Percentiles rank a stretch among this genome's conserved stretches.
These are phyloP conservation scores for Danaus melanippus DNA, from an alignment of 1,140 invertebrate species.

Conservation along the genomic window DNA sequence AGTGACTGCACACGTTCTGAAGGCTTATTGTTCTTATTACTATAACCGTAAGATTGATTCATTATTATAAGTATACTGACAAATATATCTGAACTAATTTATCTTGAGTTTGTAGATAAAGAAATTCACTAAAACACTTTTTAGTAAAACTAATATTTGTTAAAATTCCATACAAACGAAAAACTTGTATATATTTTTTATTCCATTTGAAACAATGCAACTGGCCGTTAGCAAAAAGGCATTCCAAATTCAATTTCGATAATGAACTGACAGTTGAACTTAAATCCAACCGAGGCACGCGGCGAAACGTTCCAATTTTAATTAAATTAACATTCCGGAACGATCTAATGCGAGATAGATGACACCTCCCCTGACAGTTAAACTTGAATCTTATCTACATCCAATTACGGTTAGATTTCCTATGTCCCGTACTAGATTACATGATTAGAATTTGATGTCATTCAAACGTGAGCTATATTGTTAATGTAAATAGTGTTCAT, in stretches of 20 bases:
- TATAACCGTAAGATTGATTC: no score
- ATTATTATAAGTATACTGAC: no score
- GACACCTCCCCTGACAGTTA: constrained; percentile 18
- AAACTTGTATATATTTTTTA: no score
- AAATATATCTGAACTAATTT: no score
- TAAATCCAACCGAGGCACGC: constrained; percentile 43
- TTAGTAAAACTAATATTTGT: no score
- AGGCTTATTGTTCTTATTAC: no score
- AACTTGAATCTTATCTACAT: constrained; percentile 21
- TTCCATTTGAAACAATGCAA: background rate
- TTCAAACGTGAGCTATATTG: constrained; percentile 11
- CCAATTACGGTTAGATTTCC: constrained; percentile 22
- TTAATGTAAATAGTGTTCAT: constrained; percentile 1
- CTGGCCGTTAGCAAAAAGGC: constrained; percentile 18
- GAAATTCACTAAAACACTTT: no score
- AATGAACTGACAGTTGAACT: constrained; percentile 60
- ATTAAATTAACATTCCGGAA: constrained; percentile 66
- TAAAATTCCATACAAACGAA: no score
- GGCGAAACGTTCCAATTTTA: constrained; percentile 54
- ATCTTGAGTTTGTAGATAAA: no score
- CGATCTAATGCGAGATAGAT: constrained; percentile 44
- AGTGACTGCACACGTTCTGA: no score
- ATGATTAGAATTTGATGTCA: constrained; percentile 24
- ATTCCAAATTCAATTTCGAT: constrained; percentile 54
- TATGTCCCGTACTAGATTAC: constrained; percentile 20